Evolutionary conservation across 2,113 vertebrate species (phyloP), one percentile per base, ranked within the genome.

Genomic region (Malurus cyaneus): DNA sequence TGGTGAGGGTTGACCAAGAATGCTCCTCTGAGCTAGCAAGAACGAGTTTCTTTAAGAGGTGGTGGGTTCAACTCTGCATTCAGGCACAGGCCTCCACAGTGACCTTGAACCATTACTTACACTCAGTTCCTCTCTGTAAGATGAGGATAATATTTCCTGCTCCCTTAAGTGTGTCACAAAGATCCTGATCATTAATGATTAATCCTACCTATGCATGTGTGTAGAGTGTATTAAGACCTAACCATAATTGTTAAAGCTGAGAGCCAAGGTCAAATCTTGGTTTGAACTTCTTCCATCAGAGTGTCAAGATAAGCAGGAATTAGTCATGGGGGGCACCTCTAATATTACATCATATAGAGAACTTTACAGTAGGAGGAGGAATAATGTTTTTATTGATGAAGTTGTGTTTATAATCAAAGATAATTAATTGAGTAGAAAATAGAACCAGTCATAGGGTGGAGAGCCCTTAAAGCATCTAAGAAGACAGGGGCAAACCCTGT

Each of bases 101-200:
- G 50, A 80, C 71, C 49, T 92, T 94, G 71, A 73, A 73, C 39
- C 25, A 16, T 85, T 67, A 56, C 36, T 88, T 78, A 36, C 47
- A 61, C 62, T 78, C 60, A 15, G 24, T 54, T 84, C 26, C 49
- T 12, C 1, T 66, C 41, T 72, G 25, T 73, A 69, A 82, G 5
- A 77, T 2, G 4, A 89, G 25, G 74, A 42, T 84, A 89, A 25
- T 90, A 86, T 89, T 89, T 88, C 74, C 42, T 72, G 85, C 12
- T 25, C 54, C 82, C 72, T 85, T 77, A 57, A 80, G 36, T 72
- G 25, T 80, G 42, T 82, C 62, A 89, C 49, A 86, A 54, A 82
- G 59, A 57, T 92, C 57, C 24, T 72, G 66, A 62, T 88, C 66
- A 50, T 79, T 82, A 92, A 80, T 82, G 70, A 92, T 89, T 94